A percentile compares a stretch with the other conserved stretches of the same genome.
Evolutionary conservation across 37 sponge, comb jelly and placozoan genomes (phyloP).

Genomic region (Oscarella lobularis): DNA sequence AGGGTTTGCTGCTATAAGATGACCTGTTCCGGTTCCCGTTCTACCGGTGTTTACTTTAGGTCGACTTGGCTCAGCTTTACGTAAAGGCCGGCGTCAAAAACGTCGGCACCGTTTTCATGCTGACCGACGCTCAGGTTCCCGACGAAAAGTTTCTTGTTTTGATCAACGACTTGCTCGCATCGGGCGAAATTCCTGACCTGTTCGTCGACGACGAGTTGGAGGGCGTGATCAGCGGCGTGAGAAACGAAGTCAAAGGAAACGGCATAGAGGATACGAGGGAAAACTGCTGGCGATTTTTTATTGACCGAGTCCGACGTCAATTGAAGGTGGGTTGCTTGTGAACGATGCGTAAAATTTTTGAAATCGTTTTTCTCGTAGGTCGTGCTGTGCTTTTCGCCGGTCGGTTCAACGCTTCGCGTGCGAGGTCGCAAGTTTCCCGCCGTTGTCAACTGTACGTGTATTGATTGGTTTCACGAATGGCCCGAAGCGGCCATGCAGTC

Average conservation of each 20-base stretch:
- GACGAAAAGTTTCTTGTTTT: constrained; percentile 94
- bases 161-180: constrained; percentile 92
- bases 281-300: constrained; percentile 96
- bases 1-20: too few species aligned
- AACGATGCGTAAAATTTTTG: neutral
- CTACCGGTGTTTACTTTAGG: too few species aligned
- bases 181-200: constrained; percentile 93
- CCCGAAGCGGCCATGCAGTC: constrained; percentile 90
- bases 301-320: constrained; percentile 80
- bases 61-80: constrained; percentile 84
- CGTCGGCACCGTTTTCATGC: constrained; percentile 93
- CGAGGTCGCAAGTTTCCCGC: constrained; percentile 94
- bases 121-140: constrained; percentile 97
- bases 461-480: constrained; percentile 99
- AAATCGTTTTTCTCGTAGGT: constrained; percentile 23
- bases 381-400: constrained; percentile 98
- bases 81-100: constrained; percentile 96
- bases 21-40: too few species aligned
- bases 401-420: constrained; percentile 85
- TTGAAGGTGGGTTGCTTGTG: constrained; percentile 49
- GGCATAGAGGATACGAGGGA: constrained; percentile 87
- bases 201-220: constrained; percentile 91
- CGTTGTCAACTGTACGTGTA: constrained; percentile 91
- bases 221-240: constrained; percentile 54
- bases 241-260: constrained; percentile 82